A percentile compares a stretch with the other conserved stretches of the same genome.
phyloP scores from a whole-genome alignment of 2,888 invertebrate species.

The Dendrolimus pini region DNA sequence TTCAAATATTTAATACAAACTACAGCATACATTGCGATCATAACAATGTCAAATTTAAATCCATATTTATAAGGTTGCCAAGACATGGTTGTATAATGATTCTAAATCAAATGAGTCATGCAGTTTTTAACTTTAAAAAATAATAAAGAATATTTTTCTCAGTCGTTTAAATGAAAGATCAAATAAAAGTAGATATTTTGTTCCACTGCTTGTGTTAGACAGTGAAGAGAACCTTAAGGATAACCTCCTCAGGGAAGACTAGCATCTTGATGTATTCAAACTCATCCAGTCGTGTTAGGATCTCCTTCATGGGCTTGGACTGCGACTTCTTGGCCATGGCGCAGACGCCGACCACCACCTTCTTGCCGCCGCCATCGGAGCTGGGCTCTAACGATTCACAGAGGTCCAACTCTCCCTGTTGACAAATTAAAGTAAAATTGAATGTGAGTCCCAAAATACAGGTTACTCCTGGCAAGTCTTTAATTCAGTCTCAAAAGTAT shows the following conservation, averaged over 20 bases:
- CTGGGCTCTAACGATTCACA: constrained; percentile 80
- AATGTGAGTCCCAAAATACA: too few species aligned
- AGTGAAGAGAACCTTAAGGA: constrained; percentile 86
- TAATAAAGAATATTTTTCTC: too few species aligned
- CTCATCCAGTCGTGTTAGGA: constrained; percentile 95
- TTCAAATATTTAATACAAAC: too few species aligned
- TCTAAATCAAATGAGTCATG: too few species aligned
- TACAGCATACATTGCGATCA: too few species aligned
- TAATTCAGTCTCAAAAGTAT: too few species aligned
- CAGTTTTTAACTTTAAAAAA: too few species aligned
- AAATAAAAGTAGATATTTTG: constrained; percentile 40
- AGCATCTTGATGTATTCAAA: constrained; percentile 97
- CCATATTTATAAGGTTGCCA: too few species aligned
- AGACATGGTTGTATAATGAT: too few species aligned
- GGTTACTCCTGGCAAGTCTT: too few species aligned
- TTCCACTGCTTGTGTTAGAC: constrained; percentile 67
- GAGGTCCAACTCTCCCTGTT: constrained; percentile 86
- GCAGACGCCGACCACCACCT: constrained; percentile 98
- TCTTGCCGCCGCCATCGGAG: constrained; percentile 83
- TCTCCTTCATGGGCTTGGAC: constrained; percentile 99
- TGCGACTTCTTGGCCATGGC: constrained; percentile 99
- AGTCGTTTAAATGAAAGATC: neutral
- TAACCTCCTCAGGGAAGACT: constrained; percentile 97
- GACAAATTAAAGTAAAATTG: neutral
- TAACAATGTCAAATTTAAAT: too few species aligned